Evolutionary conservation across 2,113 vertebrate species (phyloP).

Genomic region (Castor canadensis): DNA sequence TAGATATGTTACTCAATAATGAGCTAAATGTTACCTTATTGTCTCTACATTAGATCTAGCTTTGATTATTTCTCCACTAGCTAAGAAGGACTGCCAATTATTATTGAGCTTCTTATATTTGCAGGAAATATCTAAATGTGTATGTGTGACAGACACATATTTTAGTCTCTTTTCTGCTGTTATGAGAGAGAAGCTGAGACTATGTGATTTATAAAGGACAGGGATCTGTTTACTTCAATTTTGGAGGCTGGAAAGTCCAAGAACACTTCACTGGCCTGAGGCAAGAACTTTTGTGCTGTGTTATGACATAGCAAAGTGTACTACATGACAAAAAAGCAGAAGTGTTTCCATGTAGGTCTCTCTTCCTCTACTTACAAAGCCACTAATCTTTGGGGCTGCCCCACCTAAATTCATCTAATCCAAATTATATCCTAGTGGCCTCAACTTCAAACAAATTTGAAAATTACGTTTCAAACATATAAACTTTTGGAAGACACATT

Average conservation of each 20-base stretch:
- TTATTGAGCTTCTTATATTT: neutral
- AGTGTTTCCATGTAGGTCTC: neutral
- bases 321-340: too few relatives aligned
- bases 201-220: neutral
- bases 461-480: too few relatives aligned
- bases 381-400: accelerated
- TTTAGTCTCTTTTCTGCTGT: too few relatives aligned
- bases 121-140: neutral
- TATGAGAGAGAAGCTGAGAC: too few relatives aligned
- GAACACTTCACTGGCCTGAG: neutral
- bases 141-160: neutral
- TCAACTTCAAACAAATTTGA: neutral
- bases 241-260: neutral
- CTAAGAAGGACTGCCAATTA: neutral
- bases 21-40: neutral
- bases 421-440: too few relatives aligned
- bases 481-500: neutral
- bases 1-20: neutral
- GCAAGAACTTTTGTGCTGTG: neutral
- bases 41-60: neutral
- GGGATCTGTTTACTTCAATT: neutral
- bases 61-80: neutral
- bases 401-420: accelerated
- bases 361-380: neutral
- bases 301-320: neutral